These are phyloP conservation scores for Lepidothrix coronata DNA, from an alignment of 2,113 vertebrate species.

Conservation along the genomic window DNA sequence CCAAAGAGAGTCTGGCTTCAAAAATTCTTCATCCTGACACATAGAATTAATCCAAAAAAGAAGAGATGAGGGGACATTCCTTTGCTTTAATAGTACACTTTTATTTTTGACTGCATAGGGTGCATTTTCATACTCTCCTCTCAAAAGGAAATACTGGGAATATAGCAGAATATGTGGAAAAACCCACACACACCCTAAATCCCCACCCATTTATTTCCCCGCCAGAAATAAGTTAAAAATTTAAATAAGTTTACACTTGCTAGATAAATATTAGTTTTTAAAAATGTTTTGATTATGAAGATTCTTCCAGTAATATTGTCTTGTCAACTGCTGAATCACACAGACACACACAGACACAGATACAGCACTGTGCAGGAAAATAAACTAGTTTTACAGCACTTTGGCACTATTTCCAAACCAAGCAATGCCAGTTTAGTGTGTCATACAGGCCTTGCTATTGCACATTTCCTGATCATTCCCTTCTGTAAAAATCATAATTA, in stretches of 20 bases:
- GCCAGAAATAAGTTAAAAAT: background rate
- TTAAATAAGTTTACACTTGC: background rate
- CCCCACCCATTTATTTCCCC: no score
- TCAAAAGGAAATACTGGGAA: background rate
- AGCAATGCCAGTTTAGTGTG: background rate
- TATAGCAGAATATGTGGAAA: background rate
- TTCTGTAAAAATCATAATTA: background rate
- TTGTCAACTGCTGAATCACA: background rate
- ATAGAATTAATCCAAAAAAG: background rate
- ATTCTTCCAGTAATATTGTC: background rate
- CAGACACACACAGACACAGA: background rate
- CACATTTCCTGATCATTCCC: background rate
- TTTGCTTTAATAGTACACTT: background rate
- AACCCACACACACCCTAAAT: background rate
- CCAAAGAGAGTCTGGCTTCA: background rate
- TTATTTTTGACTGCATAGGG: background rate
- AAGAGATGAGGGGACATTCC: background rate
- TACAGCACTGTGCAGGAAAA: background rate
- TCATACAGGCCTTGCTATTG: background rate
- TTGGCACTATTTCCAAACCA: background rate
- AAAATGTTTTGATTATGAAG: background rate
- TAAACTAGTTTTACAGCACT: background rate
- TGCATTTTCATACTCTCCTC: background rate
- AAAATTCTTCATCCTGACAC: background rate
- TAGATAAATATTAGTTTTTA: background rate